Percentiles rank a stretch among this genome's conserved stretches.
phyloP scores from a whole-genome alignment of 2,113 vertebrate species.

The Asarcornis scutulata region DNA sequence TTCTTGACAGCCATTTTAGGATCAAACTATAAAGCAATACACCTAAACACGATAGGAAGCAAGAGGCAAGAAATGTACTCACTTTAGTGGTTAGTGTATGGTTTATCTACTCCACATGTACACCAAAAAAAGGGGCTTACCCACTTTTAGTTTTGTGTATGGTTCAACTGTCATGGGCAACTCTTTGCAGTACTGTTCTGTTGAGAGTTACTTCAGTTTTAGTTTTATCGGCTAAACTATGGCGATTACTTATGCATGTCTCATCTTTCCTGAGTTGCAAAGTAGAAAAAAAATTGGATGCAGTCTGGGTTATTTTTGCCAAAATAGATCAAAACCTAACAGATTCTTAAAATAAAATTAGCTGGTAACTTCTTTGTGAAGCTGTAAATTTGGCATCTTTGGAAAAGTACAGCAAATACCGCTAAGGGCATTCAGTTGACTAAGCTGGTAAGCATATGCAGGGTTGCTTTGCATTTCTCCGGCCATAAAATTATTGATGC shows the following conservation, averaged over 20 bases:
- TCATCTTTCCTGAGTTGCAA: neutral
- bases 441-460: neutral
- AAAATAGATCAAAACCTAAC: neutral
- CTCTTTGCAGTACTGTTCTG: neutral
- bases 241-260: neutral
- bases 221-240: neutral
- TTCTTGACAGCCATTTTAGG: neutral
- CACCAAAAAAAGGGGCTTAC: neutral
- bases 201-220: neutral
- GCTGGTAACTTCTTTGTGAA: neutral
- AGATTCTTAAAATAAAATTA: neutral
- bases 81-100: neutral
- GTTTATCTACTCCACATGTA: neutral
- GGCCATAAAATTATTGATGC: neutral
- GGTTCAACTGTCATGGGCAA: neutral
- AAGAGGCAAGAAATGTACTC: neutral
- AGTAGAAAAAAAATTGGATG: neutral
- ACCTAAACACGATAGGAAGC: neutral
- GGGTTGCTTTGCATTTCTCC: neutral
- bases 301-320: neutral
- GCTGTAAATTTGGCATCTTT: neutral
- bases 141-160: neutral
- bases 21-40: neutral
- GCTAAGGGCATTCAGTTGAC: neutral
- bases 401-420: neutral